Conservation (phyloP, 2,797 vertebrate species). For the Paratrypauchen microcephalus region DNA sequence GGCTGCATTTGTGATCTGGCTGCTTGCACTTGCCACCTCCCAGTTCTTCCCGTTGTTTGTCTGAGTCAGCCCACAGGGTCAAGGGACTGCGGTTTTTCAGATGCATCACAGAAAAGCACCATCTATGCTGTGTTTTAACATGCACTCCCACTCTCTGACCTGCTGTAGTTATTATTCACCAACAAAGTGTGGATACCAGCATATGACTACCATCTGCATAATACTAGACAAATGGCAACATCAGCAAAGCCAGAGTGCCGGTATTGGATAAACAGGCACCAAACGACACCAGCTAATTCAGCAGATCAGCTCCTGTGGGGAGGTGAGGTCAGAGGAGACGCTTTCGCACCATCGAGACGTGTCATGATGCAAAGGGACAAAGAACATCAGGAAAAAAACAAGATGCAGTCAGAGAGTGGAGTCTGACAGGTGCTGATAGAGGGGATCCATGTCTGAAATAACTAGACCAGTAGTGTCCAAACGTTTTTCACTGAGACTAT, state of each 20-base stretch:
- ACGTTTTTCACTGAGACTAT: no score
- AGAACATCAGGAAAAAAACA: background rate
- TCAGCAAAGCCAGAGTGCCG: conserved; percentile 36
- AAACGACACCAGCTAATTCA: conserved; percentile 22
- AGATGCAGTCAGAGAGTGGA: background rate
- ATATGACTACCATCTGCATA: conserved; percentile 36
- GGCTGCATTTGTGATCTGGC: background rate
- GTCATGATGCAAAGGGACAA: background rate
- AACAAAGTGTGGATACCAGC: conserved; percentile 20
- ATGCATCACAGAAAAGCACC: conserved; percentile 1
- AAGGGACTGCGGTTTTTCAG: conserved; percentile 4
- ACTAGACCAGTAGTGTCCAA: no score
- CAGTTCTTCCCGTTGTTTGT: background rate
- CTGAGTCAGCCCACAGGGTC: conserved; percentile 6
- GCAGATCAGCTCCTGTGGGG: conserved; percentile 29
- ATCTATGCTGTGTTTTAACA: conserved; percentile 11
- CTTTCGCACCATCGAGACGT: conserved; percentile 4
- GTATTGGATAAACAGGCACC: conserved; percentile 13
- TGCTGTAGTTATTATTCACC: conserved; percentile 17
- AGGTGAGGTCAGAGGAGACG: conserved; percentile 33
- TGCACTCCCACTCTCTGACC: conserved; percentile 35
- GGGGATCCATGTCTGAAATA: conserved; percentile 24
- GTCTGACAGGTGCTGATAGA: conserved; percentile 11
- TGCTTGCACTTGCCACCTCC: background rate
- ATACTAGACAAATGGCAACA: conserved; percentile 30